Conservation (phyloP, 2,888 invertebrate genomes). For the Polyommatus iphigenia region DNA sequence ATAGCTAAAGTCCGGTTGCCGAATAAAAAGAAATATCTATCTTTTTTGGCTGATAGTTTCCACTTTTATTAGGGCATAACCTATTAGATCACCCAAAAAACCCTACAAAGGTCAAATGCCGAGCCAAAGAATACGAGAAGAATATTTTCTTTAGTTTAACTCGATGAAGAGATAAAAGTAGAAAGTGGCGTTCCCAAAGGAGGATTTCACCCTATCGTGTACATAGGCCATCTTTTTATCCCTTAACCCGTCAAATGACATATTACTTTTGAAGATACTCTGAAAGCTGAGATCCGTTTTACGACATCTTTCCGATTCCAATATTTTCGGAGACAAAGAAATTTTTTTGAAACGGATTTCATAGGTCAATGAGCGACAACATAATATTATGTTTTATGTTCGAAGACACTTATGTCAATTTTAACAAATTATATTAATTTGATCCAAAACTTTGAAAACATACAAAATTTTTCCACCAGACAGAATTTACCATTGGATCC, state of each 20-base stretch:
- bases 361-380: not conserved
- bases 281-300: constrained; percentile 32
- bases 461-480: too few relatives aligned
- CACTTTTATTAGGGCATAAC: too few relatives aligned
- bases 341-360: constrained; percentile 9
- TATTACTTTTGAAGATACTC: constrained; percentile 32
- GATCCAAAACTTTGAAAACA: not conserved
- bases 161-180: constrained; percentile 27
- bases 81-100: too few relatives aligned
- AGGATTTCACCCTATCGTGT: constrained; percentile 23
- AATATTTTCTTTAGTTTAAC: not conserved
- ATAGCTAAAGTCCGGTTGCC: too few relatives aligned
- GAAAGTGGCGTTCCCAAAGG: constrained; percentile 7
- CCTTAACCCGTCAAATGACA: constrained; percentile 34
- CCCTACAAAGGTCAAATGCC: too few relatives aligned
- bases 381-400: too few relatives aligned
- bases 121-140: not conserved
- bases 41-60: too few relatives aligned
- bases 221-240: constrained; percentile 32
- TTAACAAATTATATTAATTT: not conserved
- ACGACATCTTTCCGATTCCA: constrained; percentile 23
- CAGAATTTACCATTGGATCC: too few relatives aligned
- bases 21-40: too few relatives aligned
- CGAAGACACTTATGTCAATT: too few relatives aligned
- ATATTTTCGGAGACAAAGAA: constrained; percentile 9